A percentile compares a stretch with the other conserved stretches of the same genome.
Conservation (phyloP, 2,797 vertebrate genomes). For the Myripristis jacobus region DNA sequence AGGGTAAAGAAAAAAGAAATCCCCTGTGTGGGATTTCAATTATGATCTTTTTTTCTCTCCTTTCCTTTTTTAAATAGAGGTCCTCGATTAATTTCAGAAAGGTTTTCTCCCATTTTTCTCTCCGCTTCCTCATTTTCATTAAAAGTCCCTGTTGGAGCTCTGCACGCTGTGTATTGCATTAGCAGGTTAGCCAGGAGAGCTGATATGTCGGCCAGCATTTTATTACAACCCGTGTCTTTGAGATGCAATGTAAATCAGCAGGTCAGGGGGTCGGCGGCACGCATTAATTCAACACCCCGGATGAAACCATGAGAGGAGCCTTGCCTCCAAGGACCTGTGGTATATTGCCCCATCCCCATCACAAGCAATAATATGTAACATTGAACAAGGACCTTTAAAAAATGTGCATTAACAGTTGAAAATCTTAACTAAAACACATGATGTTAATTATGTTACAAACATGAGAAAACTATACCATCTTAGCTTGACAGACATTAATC, state of each 20-base stretch:
- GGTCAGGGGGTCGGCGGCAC: constrained; percentile 74
- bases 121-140: constrained; percentile 74
- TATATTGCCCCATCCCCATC: constrained; percentile 58
- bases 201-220: constrained; percentile 57
- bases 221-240: constrained; percentile 76
- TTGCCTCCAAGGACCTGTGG: constrained; percentile 63
- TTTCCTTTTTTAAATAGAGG: constrained; percentile 78
- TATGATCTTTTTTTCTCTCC: constrained; percentile 63
- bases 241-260: constrained; percentile 78
- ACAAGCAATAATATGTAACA: constrained; percentile 62
- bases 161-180: constrained; percentile 64
- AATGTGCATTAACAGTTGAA: constrained; percentile 54
- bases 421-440: constrained; percentile 40
- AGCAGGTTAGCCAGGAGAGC: constrained; percentile 60
- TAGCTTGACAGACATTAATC: neutral
- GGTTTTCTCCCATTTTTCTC: constrained; percentile 72
- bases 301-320: constrained; percentile 65
- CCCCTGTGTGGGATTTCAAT: constrained; percentile 74
- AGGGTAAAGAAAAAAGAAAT: constrained; percentile 52
- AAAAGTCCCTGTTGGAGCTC: constrained; percentile 74
- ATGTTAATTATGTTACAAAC: constrained; percentile 34
- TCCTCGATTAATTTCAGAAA: constrained; percentile 76
- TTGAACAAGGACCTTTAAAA: constrained; percentile 67
- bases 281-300: constrained; percentile 72
- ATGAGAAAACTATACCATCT: neutral